phyloP scores from a whole-genome alignment of 1,140 invertebrate species.

The Drosophila pruinosa region DNA sequence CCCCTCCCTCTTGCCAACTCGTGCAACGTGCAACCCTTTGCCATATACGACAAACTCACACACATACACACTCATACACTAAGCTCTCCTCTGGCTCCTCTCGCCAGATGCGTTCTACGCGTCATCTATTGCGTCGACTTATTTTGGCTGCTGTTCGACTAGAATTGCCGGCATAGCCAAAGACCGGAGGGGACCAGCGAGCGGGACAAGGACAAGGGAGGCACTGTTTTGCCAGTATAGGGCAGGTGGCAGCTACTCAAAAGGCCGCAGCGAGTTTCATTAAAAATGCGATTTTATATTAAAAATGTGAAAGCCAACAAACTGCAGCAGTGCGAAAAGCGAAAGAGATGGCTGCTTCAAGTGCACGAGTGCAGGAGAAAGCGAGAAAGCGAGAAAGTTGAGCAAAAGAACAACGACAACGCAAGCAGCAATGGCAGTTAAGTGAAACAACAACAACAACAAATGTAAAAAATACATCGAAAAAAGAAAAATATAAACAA shows the following conservation, averaged over 20 bases:
- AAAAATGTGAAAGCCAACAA: slow-evolving; percentile 50
- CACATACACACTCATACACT: too few species aligned
- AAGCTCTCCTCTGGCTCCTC: slow-evolving; percentile 21
- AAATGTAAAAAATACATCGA: slow-evolving; percentile 4
- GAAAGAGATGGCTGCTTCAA: slow-evolving; percentile 11
- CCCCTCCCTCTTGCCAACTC: background rate
- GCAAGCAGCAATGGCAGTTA: slow-evolving; percentile 21
- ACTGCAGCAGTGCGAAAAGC: slow-evolving; percentile 6
- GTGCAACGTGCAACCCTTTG: slow-evolving; percentile 18
- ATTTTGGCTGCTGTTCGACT: slow-evolving; percentile 46
- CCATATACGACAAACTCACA: too few species aligned
- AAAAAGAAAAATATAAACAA: slow-evolving; percentile 1
- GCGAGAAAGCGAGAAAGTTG: background rate
- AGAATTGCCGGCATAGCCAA: background rate
- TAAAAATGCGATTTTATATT: slow-evolving; percentile 48
- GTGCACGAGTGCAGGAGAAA: slow-evolving; percentile 1
- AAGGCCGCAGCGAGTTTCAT: slow-evolving; percentile 33
- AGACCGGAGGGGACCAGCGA: background rate
- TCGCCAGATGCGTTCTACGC: slow-evolving; percentile 66
- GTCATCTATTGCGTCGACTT: slow-evolving; percentile 75
- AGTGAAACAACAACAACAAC: slow-evolving; percentile 40
- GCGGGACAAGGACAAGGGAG: background rate
- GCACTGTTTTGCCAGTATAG: too few species aligned
- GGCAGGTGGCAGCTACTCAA: slow-evolving; percentile 31
- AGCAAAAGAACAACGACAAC: background rate